Evolutionary conservation across 2,797 vertebrate species (phyloP).

Genomic region (Tauraco hartlaubi): DNA sequence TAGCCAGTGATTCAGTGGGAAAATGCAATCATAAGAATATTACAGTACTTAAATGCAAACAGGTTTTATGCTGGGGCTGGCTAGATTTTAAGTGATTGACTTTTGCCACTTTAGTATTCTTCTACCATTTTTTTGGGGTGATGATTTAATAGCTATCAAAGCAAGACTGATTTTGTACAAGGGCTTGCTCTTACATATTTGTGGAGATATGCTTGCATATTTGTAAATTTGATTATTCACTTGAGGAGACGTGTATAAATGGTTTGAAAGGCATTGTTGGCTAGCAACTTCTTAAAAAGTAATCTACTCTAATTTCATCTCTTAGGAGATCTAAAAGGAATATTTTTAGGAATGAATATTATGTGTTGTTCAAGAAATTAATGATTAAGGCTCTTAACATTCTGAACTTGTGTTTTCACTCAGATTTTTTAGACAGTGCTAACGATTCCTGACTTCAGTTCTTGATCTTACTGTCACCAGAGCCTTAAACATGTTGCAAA

Average conservation of each 20-base stretch:
- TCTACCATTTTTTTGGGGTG: background rate
- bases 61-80: background rate
- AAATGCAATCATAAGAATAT: background rate
- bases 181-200: background rate
- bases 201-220: background rate
- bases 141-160: background rate
- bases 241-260: background rate
- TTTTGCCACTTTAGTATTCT: background rate
- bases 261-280: background rate
- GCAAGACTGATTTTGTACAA: background rate
- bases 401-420: background rate
- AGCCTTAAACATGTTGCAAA: background rate
- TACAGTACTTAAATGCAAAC: background rate
- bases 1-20: background rate
- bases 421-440: background rate
- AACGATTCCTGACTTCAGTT: background rate
- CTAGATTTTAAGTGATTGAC: background rate
- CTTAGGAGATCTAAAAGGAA: background rate
- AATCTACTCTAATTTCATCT: background rate
- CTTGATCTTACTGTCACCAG: background rate
- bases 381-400: background rate
- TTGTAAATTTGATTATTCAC: slow-evolving; percentile 12
- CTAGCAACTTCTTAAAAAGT: background rate
- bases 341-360: background rate
- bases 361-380: background rate